phyloP scores from a whole-genome alignment of 2,797 vertebrate species.

The Pteronotus mesoamericanus region DNA sequence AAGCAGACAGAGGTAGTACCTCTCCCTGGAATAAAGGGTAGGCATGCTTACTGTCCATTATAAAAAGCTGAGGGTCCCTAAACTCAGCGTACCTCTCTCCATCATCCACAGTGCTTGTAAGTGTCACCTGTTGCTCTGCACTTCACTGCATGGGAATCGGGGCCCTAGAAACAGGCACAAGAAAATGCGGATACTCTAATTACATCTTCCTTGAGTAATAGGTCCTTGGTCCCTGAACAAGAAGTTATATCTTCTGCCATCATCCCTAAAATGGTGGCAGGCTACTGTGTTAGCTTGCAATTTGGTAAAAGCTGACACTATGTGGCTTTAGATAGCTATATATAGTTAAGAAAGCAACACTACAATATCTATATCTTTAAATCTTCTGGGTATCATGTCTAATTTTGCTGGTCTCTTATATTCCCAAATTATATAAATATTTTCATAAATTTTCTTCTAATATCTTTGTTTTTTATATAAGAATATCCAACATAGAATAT shows the following conservation, averaged over 20 bases:
- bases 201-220: neutral
- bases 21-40: neutral
- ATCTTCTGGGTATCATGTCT: neutral
- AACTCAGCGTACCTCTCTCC: neutral
- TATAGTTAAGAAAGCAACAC: neutral
- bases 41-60: neutral
- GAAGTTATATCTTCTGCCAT: neutral
- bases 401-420: neutral
- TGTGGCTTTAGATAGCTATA: neutral
- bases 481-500: neutral
- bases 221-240: neutral
- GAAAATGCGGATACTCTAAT: neutral
- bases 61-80: neutral
- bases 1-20: neutral
- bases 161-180: neutral
- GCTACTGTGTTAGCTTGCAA: neutral
- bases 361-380: neutral
- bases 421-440: neutral
- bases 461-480: neutral
- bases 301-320: neutral
- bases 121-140: neutral
- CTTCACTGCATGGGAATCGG: neutral
- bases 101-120: neutral
- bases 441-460: neutral
- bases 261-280: neutral